Conservation (phyloP, 2,888 invertebrate genomes). For the Halictus ligatus region DNA sequence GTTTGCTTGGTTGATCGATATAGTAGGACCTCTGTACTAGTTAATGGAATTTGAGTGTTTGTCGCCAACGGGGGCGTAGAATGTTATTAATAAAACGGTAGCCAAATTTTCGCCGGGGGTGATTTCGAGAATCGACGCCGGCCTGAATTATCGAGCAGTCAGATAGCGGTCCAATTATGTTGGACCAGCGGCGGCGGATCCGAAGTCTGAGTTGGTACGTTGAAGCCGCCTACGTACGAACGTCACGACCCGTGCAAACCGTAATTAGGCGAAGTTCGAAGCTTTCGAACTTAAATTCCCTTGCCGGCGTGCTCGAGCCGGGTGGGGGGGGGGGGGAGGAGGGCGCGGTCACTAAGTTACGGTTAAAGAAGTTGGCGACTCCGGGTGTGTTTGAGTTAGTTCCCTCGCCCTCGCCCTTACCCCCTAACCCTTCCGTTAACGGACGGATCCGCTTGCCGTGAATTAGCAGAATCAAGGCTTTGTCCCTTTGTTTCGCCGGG, state of each 20-base stretch:
- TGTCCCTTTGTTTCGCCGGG: conserved; percentile 23
- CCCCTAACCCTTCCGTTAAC: not conserved
- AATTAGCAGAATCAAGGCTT: conserved; percentile 50
- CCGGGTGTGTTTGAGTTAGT: conserved; percentile 61
- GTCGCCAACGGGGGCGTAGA: not conserved
- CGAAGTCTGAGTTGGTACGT: conserved; percentile 44
- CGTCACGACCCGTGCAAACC: conserved; percentile 75
- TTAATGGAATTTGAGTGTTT: too few relatives aligned
- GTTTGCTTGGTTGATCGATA: too few relatives aligned
- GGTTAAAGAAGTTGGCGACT: conserved; percentile 68
- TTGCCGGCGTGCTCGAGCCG: conserved; percentile 44
- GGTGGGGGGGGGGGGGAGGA: not conserved
- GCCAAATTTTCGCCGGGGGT: not conserved
- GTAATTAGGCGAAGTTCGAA: conserved; percentile 81
- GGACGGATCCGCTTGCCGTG: conserved; percentile 48
- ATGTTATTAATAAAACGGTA: conserved; percentile 6
- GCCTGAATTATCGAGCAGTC: conserved; percentile 47
- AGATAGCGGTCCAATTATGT: conserved; percentile 53
- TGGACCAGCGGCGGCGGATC: conserved; percentile 17
- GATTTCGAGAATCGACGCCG: conserved; percentile 36
- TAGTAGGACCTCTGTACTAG: too few relatives aligned
- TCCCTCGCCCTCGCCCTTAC: not conserved
- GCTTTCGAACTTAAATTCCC: conserved; percentile 80
- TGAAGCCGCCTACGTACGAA: conserved; percentile 55
- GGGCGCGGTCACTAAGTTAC: conserved; percentile 61